phyloP scores from a whole-genome alignment of 2,888 invertebrate genomes.

The Agrotis exclamationis region DNA sequence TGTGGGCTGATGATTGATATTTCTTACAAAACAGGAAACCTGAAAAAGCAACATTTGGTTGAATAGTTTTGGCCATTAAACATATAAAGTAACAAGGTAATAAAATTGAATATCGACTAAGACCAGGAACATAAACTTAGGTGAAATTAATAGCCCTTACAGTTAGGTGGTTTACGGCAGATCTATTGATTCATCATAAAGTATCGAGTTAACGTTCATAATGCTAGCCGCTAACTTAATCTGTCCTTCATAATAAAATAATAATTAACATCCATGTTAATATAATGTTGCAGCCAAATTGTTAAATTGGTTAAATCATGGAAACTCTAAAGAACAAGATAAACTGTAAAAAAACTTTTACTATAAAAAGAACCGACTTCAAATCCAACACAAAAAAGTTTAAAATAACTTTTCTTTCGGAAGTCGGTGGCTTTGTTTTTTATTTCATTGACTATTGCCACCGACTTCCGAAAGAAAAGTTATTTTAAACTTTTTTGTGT shows the following conservation, averaged over 20 bases:
- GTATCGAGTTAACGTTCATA: slow-evolving; percentile 38
- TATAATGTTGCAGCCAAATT: slow-evolving; percentile 4
- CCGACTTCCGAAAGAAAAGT: too few species aligned
- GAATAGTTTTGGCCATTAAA: not conserved
- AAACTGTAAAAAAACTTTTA: too few species aligned
- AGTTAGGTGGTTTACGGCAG: slow-evolving; percentile 49
- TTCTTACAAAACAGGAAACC: not conserved
- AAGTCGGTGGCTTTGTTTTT: too few species aligned
- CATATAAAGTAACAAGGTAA: slow-evolving; percentile 17
- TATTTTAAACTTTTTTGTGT: too few species aligned
- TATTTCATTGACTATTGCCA: too few species aligned
- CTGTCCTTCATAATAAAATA: slow-evolving; percentile 3
- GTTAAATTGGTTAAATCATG: not conserved
- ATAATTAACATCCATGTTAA: slow-evolving; percentile 32
- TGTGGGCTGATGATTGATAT: too few species aligned
- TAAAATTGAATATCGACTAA: slow-evolving; percentile 26
- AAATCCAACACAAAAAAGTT: too few species aligned
- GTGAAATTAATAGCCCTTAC: slow-evolving; percentile 42
- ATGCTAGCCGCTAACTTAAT: slow-evolving; percentile 34
- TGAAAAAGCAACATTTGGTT: not conserved
- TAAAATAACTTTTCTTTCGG: too few species aligned
- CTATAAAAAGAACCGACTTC: too few species aligned
- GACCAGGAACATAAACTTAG: slow-evolving; percentile 25
- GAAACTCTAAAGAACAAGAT: not conserved
- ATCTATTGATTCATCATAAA: slow-evolving; percentile 56